These are phyloP conservation scores for Amiota mariae DNA, from an alignment of 2,888 invertebrate species.

Conservation along the genomic window DNA sequence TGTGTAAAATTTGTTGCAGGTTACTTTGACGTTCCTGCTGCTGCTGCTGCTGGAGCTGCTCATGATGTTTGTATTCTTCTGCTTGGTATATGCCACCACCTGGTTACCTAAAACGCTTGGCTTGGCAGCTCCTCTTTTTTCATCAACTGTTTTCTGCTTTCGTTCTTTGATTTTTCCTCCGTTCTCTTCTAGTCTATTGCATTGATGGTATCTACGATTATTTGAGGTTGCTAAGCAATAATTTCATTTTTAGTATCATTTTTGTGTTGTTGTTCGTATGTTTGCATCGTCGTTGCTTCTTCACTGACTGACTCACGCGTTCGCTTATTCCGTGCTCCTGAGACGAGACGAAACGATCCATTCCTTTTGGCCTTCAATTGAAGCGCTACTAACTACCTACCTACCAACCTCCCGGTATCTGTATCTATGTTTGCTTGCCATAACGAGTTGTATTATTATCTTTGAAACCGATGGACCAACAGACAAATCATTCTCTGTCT, in stretches of 20 bases:
- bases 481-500: too few relatives aligned
- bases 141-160: slow-evolving; percentile 18
- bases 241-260: slow-evolving; percentile 57
- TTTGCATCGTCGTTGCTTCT: too few relatives aligned
- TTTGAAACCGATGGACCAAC: slow-evolving; percentile 34
- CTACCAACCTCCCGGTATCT: too few relatives aligned
- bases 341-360: too few relatives aligned
- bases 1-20: neutral
- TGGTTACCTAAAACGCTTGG: slow-evolving; percentile 39
- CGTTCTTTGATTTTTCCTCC: slow-evolving; percentile 29
- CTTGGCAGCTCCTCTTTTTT: slow-evolving; percentile 4
- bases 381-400: too few relatives aligned
- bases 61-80: neutral
- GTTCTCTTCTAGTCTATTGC: slow-evolving; percentile 48
- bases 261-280: slow-evolving; percentile 26
- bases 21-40: slow-evolving; percentile 35
- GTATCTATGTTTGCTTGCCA: slow-evolving; percentile 22
- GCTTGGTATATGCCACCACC: slow-evolving; percentile 45
- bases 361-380: too few relatives aligned
- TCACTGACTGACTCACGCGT: too few relatives aligned
- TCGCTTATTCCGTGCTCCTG: too few relatives aligned
- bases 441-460: slow-evolving; percentile 67
- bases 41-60: slow-evolving; percentile 19
- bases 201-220: slow-evolving; percentile 38
- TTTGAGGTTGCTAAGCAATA: slow-evolving; percentile 58